Evolutionary conservation across 2,888 invertebrate genomes (phyloP).

Genomic region (Melangyna quadrimaculata): DNA sequence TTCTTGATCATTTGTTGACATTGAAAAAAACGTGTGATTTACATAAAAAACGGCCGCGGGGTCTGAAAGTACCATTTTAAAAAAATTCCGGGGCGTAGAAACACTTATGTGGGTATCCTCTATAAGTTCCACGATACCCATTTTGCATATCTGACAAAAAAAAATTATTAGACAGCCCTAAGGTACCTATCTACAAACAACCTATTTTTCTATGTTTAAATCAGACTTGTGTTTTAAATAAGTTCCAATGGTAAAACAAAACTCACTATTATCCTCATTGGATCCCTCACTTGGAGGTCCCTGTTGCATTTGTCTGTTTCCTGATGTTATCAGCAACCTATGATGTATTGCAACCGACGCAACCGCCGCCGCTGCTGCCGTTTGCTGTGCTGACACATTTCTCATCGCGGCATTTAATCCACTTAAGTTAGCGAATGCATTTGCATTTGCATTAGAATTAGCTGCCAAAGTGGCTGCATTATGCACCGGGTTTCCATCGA

Average conservation of each 20-base stretch:
- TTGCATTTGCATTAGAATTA: constrained; percentile 78
- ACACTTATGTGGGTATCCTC: too few species aligned
- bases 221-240: too few species aligned
- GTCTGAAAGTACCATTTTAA: too few species aligned
- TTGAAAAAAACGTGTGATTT: too few species aligned
- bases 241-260: not conserved
- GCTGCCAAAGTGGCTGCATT: constrained; percentile 78
- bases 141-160: too few species aligned
- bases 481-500: constrained; percentile 76
- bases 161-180: too few species aligned
- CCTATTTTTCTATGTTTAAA: too few species aligned
- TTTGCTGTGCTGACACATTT: constrained; percentile 79
- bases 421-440: constrained; percentile 79
- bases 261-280: constrained; percentile 76
- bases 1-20: too few species aligned
- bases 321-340: constrained; percentile 77
- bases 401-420: constrained; percentile 79
- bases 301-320: constrained; percentile 78
- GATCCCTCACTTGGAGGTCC: constrained; percentile 80
- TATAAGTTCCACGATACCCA: too few species aligned
- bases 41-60: too few species aligned
- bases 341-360: constrained; percentile 80
- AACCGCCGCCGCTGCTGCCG: constrained; percentile 79
- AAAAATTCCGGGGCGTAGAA: too few species aligned
- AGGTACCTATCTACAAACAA: too few species aligned